Base-by-base conservation (phyloP, 2,113 vertebrate species). In the Scalopus aquaticus region DNA sequence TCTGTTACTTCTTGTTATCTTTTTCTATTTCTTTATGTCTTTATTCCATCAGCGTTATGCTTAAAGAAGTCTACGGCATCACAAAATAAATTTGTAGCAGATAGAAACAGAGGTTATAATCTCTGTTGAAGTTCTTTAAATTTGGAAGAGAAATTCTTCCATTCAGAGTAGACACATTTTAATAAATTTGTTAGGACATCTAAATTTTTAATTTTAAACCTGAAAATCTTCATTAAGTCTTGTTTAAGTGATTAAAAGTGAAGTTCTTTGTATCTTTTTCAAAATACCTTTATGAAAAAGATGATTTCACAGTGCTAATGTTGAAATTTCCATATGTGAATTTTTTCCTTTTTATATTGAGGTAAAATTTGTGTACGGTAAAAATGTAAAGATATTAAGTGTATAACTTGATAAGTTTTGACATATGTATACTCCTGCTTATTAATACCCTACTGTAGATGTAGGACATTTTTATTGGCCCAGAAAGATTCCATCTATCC, bases 181-280 rank as follows among this genome's bases (percentile, higher is more conserved):
- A 97, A 96, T 97, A 93, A 96, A 94, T 64, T 56, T 97, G 83
- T 85, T 97, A 96, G 95, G 89, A 95, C 92, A 96, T 96, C 95
- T 90, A 84, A 97, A 93, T 93, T 97, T 97, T 97, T 96, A 95
- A 85, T 97, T 97, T 96, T 96, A 96, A 2, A 96, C 92, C 73
- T 95, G 44, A 65, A 85, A 44, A 30, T 91, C 58, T 88, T 87
- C 28, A 42, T 93, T 79, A 92, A 84, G 72, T 26, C 10, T 88
- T 30, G 26, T 72, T 49, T 96, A 97, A 98, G 81, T 88, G 90
- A 97, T 97, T 90, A 96, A 97, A 94, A 95, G 95, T 97, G 97
- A 92, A 96, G 20, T 95, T 97, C 81, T 96, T 94, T 80, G 89
- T 85, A 97, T 93, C 8, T 26, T 72, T 97, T 96, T 88, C 65